Evolutionary conservation across 2,113 vertebrate species (phyloP).

Genomic region (Hemicordylus capensis): DNA sequence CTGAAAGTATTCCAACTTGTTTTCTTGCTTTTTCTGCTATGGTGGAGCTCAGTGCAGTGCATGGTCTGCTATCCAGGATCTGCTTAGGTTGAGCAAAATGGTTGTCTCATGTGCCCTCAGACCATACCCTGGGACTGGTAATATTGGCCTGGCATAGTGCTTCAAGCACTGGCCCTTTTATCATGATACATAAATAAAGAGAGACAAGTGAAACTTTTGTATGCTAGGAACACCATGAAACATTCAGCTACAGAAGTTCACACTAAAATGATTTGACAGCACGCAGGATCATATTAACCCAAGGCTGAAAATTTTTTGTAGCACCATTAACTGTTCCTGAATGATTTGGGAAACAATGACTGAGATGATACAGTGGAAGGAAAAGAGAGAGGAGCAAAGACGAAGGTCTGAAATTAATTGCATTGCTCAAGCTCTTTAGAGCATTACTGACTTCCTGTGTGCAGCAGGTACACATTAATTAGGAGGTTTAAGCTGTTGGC

Average conservation of each 20-base stretch:
- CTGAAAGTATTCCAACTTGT: too few relatives aligned
- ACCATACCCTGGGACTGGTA: neutral
- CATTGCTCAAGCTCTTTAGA: constrained; percentile 30
- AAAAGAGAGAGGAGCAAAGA: constrained; percentile 28
- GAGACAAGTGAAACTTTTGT: constrained; percentile 22
- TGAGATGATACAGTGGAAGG: constrained; percentile 35
- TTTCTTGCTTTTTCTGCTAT: too few relatives aligned
- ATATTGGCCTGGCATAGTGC: neutral
- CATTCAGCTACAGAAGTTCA: constrained; percentile 42
- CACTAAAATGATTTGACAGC: constrained; percentile 52
- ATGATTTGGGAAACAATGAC: neutral
- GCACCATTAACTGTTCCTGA: constrained; percentile 55
- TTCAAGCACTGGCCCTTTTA: constrained; percentile 16
- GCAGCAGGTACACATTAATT: neutral
- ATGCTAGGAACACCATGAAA: constrained; percentile 32
- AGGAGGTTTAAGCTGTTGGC: neutral
- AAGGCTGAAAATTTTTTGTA: constrained; percentile 34
- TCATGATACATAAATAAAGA: constrained; percentile 40
- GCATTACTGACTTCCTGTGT: constrained; percentile 12
- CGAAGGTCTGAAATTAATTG: constrained; percentile 37
- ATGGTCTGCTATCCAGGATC: too few relatives aligned
- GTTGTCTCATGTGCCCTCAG: too few relatives aligned
- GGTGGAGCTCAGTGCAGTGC: too few relatives aligned
- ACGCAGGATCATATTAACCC: constrained; percentile 53
- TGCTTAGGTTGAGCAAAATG: too few relatives aligned